Evolutionary conservation across 2,113 vertebrate genomes (phyloP), one percentile per base, ranked within the genome.

Genomic region (Arothron firmamentum): DNA sequence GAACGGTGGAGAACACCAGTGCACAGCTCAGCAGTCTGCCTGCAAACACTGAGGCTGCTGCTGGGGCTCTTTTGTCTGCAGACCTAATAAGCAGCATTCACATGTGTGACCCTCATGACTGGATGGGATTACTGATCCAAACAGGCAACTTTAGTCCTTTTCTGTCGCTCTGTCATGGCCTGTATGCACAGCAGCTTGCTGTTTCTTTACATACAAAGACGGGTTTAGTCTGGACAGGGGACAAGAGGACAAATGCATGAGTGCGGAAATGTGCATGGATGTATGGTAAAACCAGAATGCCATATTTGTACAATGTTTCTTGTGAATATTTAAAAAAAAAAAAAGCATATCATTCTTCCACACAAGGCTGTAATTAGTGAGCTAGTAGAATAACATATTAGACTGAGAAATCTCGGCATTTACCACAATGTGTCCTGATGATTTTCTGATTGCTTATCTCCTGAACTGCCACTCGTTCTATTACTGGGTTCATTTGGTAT

Each of bases 11-110:
- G 21, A 43, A 60, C 67, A 67, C 78, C 62, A 63, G 67, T 72
- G 74, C 79, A 70, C 68, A 65, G 55, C 65, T 81, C 79, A 85
- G 80, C 79, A 80, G 75, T 81, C 56, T 67, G 67, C 62, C 20
- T 51, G 59, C 69, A 80, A 79, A 75, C 77, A 79, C 63, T 66
- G 72, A 63, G 51, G 63, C 61, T 38, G 34, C 73, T 67, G 78
- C 72, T 67, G 73, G 58, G 62, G 34, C 59, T 65, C 67, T 74
- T 80, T 81, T 83, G 74, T 80, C 72, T 66, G 55, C 23, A 77
- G 81, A 80, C 64, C 74, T 70, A 75, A 77, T 81, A 64, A 72
- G 65, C 59, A 47, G 52, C 60, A 42, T 69, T 77, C 77, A 66
- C 78, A 77, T 56, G 46, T 77, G 67, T 62, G 41, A 13, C 59